Evolutionary conservation across 2,113 vertebrate genomes (phyloP), one percentile per base, ranked within the genome.

Genomic region (Heptranchias perlo): DNA sequence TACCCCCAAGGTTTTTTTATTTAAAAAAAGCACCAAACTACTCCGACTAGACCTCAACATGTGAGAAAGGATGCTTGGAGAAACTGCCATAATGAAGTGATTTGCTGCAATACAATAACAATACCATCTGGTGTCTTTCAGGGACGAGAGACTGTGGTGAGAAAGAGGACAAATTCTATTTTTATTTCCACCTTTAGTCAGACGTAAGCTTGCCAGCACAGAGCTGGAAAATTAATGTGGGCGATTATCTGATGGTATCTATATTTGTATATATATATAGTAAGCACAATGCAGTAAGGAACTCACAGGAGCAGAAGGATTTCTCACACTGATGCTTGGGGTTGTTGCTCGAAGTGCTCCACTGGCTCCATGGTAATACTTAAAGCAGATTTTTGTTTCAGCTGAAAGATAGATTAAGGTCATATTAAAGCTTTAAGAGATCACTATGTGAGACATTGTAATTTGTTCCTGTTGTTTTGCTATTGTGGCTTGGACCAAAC

Each of bases 341-440:
- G 99, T 99, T 6, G 99, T 99, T 5, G 99, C 99, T 97, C 99
- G 97, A 96, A 99, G 97, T 0, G 98, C 99, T 96, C 99, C 99
- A 0, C 98, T 99, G 89, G 98, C 98, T 0, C 99, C 99, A 1
- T 99, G 99, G 97, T 99, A 99, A 96, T 99, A 99, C 97, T 99
- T 99, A 98, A 99, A 99, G 98, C 99, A 99, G 97, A 99, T 98
- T 98, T 98, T 99, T 84, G 99, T 99, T 98, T 99, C 99, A 96
- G 98, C 99, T 99, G 96, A 96, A 97, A 96, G 58, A 96, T 65
- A 97, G n/a, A 96, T 95, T 69, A 69, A 73, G 94, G 44, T 95
- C 94, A 95, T 52, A 69, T 95, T 95, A 69, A 95, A 95, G 64
- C 44, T 95, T 69, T 11, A 69, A 47, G 21, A 62, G 44, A 94